These are phyloP conservation scores for Cephus sareptanus DNA, from an alignment of 2,888 invertebrate genomes.

Conservation along the genomic window DNA sequence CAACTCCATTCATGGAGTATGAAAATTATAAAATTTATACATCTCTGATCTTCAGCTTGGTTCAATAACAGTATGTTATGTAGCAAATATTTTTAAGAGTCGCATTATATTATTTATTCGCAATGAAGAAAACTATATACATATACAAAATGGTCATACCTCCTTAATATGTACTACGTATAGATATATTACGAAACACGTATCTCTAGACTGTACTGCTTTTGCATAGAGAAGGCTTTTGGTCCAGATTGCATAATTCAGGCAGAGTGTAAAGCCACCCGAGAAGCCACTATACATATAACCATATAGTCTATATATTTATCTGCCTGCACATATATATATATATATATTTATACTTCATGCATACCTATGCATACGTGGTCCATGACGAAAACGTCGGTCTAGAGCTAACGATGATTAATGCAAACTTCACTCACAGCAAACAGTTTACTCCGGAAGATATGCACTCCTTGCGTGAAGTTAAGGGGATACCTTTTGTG, in stretches of 20 bases:
- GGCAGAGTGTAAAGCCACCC: background rate
- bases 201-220: background rate
- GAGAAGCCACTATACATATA: background rate
- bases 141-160: no score
- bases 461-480: background rate
- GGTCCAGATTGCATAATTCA: background rate
- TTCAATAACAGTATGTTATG: no score
- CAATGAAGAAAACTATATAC: no score
- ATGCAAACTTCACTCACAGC: slow-evolving; percentile 17
- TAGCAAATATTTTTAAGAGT: no score
- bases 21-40: no score
- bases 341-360: background rate
- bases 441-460: slow-evolving; percentile 6
- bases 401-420: slow-evolving; percentile 26
- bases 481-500: background rate
- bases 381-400: background rate
- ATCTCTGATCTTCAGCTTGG: no score
- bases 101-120: no score
- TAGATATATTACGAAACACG: background rate
- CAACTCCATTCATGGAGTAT: no score
- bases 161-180: background rate
- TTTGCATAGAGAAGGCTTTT: background rate
- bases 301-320: background rate
- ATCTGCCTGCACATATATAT: background rate
- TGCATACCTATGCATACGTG: background rate